These are phyloP conservation scores for Hybos culiciformis DNA, from an alignment of 2,888 invertebrate genomes.

Conservation along the genomic window DNA sequence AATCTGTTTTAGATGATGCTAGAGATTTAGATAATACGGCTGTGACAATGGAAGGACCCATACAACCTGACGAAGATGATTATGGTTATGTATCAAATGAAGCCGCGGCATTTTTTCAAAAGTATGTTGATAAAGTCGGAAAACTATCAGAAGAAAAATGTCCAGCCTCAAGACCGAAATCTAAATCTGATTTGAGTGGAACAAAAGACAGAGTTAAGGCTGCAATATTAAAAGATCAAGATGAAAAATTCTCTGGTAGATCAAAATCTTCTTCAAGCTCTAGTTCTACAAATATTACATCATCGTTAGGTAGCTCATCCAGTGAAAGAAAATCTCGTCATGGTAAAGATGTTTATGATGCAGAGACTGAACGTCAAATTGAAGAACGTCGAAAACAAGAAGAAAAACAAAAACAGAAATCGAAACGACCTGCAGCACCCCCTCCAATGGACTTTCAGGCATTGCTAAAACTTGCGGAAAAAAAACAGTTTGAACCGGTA, in stretches of 20 bases:
- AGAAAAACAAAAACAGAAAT: slow-evolving; percentile 38
- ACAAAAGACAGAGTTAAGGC: slow-evolving; percentile 64
- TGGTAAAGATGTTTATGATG: slow-evolving; percentile 32
- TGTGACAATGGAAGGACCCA: slow-evolving; percentile 55
- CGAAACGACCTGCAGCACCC: slow-evolving; percentile 40
- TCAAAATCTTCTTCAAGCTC: slow-evolving; percentile 18
- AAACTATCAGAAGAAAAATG: slow-evolving; percentile 59
- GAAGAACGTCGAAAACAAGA: slow-evolving; percentile 27
- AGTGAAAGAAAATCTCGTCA: slow-evolving; percentile 19
- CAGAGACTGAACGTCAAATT: slow-evolving; percentile 24
- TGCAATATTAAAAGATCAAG: slow-evolving; percentile 54
- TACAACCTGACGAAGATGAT: slow-evolving; percentile 80
- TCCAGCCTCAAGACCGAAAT: slow-evolving; percentile 36
- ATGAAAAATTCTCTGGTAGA: slow-evolving; percentile 47
- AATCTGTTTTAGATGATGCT: slow-evolving; percentile 72
- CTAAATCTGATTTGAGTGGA: slow-evolving; percentile 34
- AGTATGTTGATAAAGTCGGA: slow-evolving; percentile 73
- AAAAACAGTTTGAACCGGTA: slow-evolving; percentile 69
- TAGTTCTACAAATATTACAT: slow-evolving; percentile 11
- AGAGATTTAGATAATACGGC: slow-evolving; percentile 62
- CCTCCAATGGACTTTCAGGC: slow-evolving; percentile 69
- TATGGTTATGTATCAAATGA: slow-evolving; percentile 81
- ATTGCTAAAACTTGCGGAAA: slow-evolving; percentile 65
- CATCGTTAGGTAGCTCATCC: neutral
- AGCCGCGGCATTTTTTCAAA: slow-evolving; percentile 65